Base-by-base conservation (phyloP, 2,888 invertebrate species). In the Tinea trinotella region DNA sequence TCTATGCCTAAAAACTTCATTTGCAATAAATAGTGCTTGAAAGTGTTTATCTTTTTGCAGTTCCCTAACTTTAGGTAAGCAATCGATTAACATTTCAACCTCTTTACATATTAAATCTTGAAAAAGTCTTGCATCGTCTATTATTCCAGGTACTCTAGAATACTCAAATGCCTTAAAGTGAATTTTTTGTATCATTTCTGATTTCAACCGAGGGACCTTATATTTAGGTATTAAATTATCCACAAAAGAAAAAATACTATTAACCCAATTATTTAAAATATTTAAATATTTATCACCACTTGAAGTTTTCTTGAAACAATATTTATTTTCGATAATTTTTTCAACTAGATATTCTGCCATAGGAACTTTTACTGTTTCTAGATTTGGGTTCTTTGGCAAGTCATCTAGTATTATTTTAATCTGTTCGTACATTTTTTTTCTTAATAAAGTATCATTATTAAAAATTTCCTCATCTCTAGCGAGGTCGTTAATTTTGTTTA, bases 401-500 rank as follows among this genome's bases (percentile, higher is more conserved):
- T 58, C 57, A 53, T 62, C 58, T 2, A 83, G 55, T 44, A 84
- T 59, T 9, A 65, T 64, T 58, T 79, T 81, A 10, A 82, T 60
- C 57, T 79, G 79, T 35, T 76, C 67, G 46, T 75, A 76, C 18
- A 84, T 62, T 2, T 67, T 57, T 55, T 78, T 75, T 62, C 76
- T 69, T 52, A 67, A 76, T 54, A 69, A 65, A 58, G 72, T 71
- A 3, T 63, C 61, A 55, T 80, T 71, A 5, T 59, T 36, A 54
- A 67, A 62, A 24, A 62, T 61, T 1, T 59, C 61, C 1, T 71
- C 72, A 36, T 74, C 66, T 10, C 18, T n/a, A 46, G 19, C 46
- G 9, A 46, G 5, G 3, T 46, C 12, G 2, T 3, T 19, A 4
- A 19, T 46, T 46, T 46, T 46, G 7, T 1, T 17, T 19, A 46